These are phyloP conservation scores for Lithobates pipiens DNA, from an alignment of 2,797 vertebrate species.

Conservation along the genomic window DNA sequence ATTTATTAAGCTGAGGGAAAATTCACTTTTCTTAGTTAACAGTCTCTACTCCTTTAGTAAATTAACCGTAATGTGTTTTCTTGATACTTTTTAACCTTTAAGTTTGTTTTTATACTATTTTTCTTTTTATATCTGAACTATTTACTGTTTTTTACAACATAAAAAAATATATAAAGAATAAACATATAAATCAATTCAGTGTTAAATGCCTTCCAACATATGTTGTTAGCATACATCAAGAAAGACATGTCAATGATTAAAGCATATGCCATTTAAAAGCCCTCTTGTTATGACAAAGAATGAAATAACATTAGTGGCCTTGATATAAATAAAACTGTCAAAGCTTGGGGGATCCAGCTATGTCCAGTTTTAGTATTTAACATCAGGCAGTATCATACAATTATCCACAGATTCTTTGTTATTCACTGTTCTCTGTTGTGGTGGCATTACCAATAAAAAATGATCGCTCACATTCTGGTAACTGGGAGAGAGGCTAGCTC, in stretches of 20 bases:
- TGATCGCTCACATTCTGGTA: constrained; percentile 82
- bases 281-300: neutral
- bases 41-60: too few species aligned
- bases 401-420: constrained; percentile 32
- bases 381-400: constrained; percentile 25
- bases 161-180: neutral
- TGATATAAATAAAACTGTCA: neutral
- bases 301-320: neutral
- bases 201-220: neutral
- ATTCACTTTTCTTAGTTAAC: too few species aligned
- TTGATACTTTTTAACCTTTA: too few species aligned
- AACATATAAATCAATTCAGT: neutral
- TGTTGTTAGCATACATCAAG: neutral
- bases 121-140: neutral
- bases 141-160: neutral
- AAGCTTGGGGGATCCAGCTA: neutral
- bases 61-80: too few species aligned
- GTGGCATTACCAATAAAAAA: constrained; percentile 69
- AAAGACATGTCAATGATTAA: neutral
- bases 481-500: constrained; percentile 71
- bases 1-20: too few species aligned
- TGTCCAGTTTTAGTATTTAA: neutral
- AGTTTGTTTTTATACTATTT: neutral
- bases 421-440: constrained; percentile 35
- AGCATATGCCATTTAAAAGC: neutral